These are phyloP conservation scores for Nothocercus nigrocapillus DNA, from an alignment of 2,113 vertebrate genomes.

Conservation along the genomic window DNA sequence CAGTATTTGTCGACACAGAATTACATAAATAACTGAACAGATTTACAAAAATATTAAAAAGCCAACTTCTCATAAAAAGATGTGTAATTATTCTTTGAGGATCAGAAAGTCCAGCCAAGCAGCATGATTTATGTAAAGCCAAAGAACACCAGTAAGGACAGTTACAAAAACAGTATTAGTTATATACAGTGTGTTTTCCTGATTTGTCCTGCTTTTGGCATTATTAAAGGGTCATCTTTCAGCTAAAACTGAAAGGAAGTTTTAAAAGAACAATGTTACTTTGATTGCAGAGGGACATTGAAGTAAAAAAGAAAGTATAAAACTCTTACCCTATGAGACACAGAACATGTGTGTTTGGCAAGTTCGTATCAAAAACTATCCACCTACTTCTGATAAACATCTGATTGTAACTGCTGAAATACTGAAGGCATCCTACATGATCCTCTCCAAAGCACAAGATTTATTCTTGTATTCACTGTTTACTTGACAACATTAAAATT, in stretches of 20 bases:
- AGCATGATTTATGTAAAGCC: not conserved
- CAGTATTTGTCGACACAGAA: not conserved
- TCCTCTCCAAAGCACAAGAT: not conserved
- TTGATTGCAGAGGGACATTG: not conserved
- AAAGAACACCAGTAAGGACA: not conserved
- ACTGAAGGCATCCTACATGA: not conserved
- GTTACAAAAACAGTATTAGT: not conserved
- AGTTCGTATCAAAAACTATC: not conserved
- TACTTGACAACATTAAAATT: not conserved
- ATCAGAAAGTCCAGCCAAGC: not conserved
- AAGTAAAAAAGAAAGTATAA: not conserved
- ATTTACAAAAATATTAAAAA: not conserved
- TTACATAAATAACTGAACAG: not conserved
- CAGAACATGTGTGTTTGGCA: fast-evolving
- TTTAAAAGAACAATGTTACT: not conserved
- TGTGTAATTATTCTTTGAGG: not conserved
- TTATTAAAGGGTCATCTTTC: not conserved
- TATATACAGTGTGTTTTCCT: not conserved
- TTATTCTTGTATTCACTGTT: not conserved
- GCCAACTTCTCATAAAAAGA: not conserved
- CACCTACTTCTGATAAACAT: not conserved
- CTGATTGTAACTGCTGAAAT: not conserved
- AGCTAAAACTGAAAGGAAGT: not conserved
- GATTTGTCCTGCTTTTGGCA: not conserved
- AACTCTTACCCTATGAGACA: not conserved